Evolutionary conservation across 2,888 invertebrate species (phyloP).

Genomic region (Brachyptera risi): DNA sequence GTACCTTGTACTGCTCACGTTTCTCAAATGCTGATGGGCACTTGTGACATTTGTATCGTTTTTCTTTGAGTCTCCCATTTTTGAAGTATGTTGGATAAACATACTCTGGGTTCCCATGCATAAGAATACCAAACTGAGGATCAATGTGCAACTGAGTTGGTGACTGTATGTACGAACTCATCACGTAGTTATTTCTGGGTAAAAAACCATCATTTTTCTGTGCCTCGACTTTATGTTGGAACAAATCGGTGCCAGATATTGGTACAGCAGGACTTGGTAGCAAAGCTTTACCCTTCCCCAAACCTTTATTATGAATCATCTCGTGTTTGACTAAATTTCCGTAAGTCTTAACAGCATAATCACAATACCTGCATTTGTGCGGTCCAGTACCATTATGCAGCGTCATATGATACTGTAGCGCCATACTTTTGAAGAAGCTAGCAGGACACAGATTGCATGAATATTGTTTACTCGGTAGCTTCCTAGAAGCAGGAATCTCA

Average conservation of each 20-base stretch:
- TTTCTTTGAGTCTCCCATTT: slow-evolving; percentile 70
- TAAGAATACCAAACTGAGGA: slow-evolving; percentile 62
- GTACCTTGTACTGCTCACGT: slow-evolving; percentile 73
- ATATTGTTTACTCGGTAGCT: slow-evolving; percentile 38
- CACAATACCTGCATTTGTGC: slow-evolving; percentile 66
- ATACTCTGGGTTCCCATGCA: slow-evolving; percentile 73
- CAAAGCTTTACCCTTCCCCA: not conserved
- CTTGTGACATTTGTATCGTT: slow-evolving; percentile 76
- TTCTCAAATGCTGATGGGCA: slow-evolving; percentile 87
- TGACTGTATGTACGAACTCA: slow-evolving; percentile 41
- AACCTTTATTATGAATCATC: slow-evolving; percentile 41
- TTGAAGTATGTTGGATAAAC: slow-evolving; percentile 70
- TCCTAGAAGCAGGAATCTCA: not conserved
- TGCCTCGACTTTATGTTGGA: slow-evolving; percentile 59
- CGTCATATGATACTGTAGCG: slow-evolving; percentile 64
- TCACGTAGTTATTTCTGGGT: slow-evolving; percentile 8
- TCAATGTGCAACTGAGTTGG: slow-evolving; percentile 50
- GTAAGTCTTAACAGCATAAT: slow-evolving; percentile 63
- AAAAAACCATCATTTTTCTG: slow-evolving; percentile 32
- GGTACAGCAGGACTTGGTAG: slow-evolving; percentile 47
- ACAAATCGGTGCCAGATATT: slow-evolving; percentile 61
- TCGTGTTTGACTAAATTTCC: slow-evolving; percentile 66
- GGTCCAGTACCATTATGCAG: slow-evolving; percentile 60
- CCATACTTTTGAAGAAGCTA: slow-evolving; percentile 66
- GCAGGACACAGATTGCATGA: slow-evolving; percentile 65